phyloP scores from a whole-genome alignment of 2,797 vertebrate genomes.

The Hozukius guyotensis region DNA sequence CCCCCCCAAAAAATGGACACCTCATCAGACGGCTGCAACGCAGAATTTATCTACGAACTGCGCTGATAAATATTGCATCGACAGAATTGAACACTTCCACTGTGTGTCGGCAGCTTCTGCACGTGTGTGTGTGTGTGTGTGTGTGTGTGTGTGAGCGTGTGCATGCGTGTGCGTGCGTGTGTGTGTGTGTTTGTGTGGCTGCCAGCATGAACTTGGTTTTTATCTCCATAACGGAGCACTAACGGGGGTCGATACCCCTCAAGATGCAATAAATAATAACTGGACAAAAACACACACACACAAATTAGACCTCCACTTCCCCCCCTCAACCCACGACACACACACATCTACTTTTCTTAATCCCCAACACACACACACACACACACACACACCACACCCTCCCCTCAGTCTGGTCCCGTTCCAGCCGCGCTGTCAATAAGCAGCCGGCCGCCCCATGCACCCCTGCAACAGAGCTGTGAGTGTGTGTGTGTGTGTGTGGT shows the following conservation, averaged over 20 bases:
- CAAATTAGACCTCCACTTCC: constrained; percentile 42
- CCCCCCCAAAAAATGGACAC: neutral
- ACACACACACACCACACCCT: neutral
- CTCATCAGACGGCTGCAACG: constrained; percentile 24
- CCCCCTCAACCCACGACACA: neutral
- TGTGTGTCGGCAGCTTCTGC: constrained; percentile 18
- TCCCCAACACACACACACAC: neutral
- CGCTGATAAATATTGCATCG: constrained; percentile 88
- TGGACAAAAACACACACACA: constrained; percentile 6
- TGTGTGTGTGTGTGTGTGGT: constrained; percentile 24
- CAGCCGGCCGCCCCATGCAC: constrained; percentile 51
- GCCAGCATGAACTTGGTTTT: constrained; percentile 32
- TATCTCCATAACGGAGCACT: constrained; percentile 37
- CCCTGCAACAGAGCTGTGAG: constrained; percentile 44
- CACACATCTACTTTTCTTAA: constrained; percentile 18
- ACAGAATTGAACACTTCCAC: constrained; percentile 78
- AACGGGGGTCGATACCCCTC: constrained; percentile 37
- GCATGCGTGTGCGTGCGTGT: constrained; percentile 20
- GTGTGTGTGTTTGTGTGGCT: constrained; percentile 8
- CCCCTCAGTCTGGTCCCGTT: constrained; percentile 53
- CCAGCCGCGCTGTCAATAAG: constrained; percentile 57
- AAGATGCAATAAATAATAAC: constrained; percentile 53
- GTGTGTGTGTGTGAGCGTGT: constrained; percentile 3
- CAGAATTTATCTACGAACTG: constrained; percentile 49
- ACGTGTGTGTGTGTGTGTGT: constrained; percentile 11